Evolutionary conservation across 2,113 vertebrate genomes (phyloP).

Genomic region (Smithornis capensis): DNA sequence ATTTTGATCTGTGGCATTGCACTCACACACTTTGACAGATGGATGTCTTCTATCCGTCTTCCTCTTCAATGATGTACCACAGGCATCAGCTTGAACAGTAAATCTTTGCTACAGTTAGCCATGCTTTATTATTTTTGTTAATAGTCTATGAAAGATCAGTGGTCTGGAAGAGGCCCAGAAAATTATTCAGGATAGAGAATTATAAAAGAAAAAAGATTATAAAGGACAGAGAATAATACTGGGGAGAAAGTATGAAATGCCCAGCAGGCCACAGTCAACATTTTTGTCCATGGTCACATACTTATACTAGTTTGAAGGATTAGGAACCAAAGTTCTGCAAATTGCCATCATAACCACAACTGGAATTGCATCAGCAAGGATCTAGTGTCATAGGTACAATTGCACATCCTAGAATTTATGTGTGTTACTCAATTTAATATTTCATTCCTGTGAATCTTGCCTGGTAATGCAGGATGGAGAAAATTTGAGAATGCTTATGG

Average conservation of each 20-base stretch:
- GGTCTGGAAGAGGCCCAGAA: background rate
- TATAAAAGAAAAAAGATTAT: background rate
- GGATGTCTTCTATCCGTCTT: background rate
- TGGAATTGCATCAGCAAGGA: background rate
- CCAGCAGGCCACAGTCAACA: background rate
- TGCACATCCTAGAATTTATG: background rate
- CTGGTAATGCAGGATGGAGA: background rate
- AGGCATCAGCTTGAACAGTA: background rate
- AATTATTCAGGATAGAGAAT: background rate
- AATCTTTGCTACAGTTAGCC: background rate
- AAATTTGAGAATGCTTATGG: background rate
- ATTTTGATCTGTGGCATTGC: background rate
- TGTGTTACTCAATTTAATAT: background rate
- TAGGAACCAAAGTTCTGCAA: background rate
- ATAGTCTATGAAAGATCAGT: background rate
- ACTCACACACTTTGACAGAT: background rate
- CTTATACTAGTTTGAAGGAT: background rate
- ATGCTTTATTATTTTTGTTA: background rate
- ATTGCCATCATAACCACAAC: background rate
- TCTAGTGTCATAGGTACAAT: rapidly evolving
- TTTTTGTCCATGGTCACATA: background rate
- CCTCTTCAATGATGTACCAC: background rate
- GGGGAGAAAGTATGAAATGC: background rate
- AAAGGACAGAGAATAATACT: background rate
- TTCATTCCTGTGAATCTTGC: background rate